Percentiles rank a stretch among this genome's conserved stretches.
Conservation (phyloP, 2,797 vertebrate species). For the Coracias cyanogaster region DNA sequence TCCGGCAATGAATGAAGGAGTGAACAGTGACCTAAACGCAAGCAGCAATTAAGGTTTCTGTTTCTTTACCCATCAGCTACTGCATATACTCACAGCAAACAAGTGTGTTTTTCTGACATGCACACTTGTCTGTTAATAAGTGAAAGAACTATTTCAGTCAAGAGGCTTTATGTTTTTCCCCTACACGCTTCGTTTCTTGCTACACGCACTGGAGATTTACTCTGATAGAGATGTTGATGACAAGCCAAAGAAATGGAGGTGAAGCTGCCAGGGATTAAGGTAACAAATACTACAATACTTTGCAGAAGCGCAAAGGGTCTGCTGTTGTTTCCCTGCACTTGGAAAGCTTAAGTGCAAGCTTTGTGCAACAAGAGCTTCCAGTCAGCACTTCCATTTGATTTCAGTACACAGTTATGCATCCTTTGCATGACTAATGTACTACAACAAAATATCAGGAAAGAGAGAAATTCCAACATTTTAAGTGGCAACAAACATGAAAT, state of each 20-base stretch:
- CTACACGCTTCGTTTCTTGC: slow-evolving; percentile 51
- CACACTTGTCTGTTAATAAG: slow-evolving; percentile 63
- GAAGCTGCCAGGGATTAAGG: not conserved
- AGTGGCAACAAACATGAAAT: not conserved
- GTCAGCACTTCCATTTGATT: not conserved
- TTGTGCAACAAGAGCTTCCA: not conserved
- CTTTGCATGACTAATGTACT: not conserved
- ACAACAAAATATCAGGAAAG: not conserved
- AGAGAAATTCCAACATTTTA: not conserved
- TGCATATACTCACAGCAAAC: slow-evolving; percentile 50
- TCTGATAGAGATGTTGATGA: slow-evolving; percentile 18
- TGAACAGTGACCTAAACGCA: slow-evolving; percentile 73
- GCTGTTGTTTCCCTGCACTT: not conserved
- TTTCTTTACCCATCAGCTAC: slow-evolving; percentile 70
- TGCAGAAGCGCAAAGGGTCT: not conserved
- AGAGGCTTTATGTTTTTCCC: slow-evolving; percentile 36
- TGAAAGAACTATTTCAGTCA: slow-evolving; percentile 45
- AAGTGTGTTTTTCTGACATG: slow-evolving; percentile 66
- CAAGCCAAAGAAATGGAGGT: slow-evolving; percentile 22
- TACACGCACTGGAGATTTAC: slow-evolving; percentile 39
- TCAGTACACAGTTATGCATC: not conserved
- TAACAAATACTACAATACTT: not conserved
- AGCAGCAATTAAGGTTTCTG: slow-evolving; percentile 70
- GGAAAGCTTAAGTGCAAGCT: not conserved
- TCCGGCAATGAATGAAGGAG: slow-evolving; percentile 81